These are phyloP conservation scores for Brachypterus glaber DNA, from an alignment of 2,888 invertebrate species.

Conservation along the genomic window DNA sequence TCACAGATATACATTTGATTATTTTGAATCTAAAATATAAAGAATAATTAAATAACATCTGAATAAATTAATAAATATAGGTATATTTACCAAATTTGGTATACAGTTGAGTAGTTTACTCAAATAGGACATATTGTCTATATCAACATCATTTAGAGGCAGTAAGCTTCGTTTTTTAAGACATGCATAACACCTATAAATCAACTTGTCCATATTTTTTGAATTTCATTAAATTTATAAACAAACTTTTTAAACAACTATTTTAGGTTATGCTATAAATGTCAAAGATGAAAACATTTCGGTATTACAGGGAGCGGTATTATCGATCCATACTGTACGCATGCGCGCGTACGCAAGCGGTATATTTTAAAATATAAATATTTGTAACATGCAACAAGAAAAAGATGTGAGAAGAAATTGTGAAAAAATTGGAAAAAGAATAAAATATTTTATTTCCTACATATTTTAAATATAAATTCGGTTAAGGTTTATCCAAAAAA, in stretches of 20 bases:
- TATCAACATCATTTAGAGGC: constrained; percentile 14
- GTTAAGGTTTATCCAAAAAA: too few relatives aligned
- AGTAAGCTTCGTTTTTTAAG: constrained; percentile 3
- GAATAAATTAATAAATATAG: not conserved
- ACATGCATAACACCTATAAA: constrained; percentile 1
- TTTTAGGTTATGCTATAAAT: constrained; percentile 13
- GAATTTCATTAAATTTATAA: not conserved
- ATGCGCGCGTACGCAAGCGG: too few relatives aligned
- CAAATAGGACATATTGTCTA: constrained; percentile 22
- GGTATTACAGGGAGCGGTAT: constrained; percentile 4
- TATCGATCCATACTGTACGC: constrained; percentile 7
- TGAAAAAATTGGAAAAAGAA: too few relatives aligned
- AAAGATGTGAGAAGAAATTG: too few relatives aligned
- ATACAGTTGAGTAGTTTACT: constrained; percentile 25
- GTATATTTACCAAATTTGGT: constrained; percentile 18
- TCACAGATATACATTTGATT: constrained; percentile 23
- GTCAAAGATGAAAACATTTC: not conserved
- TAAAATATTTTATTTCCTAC: too few relatives aligned
- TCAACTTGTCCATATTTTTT: constrained; percentile 11
- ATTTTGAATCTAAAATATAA: constrained; percentile 21
- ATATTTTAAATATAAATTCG: too few relatives aligned
- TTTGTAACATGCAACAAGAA: too few relatives aligned
- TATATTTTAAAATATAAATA: too few relatives aligned
- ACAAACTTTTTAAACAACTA: not conserved
- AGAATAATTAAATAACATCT: not conserved